These are phyloP conservation scores for Campylomormyrus tamandua DNA, from an alignment of 2,113 vertebrate species.

Conservation along the genomic window DNA sequence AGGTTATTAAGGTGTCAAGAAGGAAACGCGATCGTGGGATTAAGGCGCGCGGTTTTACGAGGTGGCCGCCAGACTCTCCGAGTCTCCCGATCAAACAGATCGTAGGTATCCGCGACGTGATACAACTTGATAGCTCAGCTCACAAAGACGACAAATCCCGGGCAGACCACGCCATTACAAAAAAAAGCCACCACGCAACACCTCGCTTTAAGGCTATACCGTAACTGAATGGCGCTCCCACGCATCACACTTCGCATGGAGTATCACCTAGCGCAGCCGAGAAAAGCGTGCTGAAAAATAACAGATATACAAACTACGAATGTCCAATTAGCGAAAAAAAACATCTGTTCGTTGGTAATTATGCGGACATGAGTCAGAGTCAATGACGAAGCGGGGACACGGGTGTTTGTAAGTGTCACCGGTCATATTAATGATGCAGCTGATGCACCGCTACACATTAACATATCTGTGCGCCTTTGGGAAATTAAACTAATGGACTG, in stretches of 20 bases:
- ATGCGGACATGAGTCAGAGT: background rate
- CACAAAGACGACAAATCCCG: background rate
- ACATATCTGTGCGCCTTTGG: background rate
- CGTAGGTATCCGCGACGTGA: background rate
- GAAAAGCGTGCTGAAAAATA: background rate
- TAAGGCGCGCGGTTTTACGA: background rate
- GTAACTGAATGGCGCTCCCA: background rate
- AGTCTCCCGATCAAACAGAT: background rate
- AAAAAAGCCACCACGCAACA: background rate
- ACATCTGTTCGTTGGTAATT: background rate
- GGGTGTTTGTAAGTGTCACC: background rate
- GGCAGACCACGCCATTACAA: background rate
- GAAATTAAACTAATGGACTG: conserved; percentile 14
- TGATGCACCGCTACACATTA: background rate
- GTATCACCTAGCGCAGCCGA: background rate
- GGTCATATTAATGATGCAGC: conserved; percentile 6
- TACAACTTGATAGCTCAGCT: background rate
- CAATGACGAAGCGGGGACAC: background rate
- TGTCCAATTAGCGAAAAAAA: background rate
- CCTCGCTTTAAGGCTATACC: background rate
- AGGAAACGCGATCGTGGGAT: background rate
- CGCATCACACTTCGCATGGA: background rate
- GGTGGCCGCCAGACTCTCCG: background rate
- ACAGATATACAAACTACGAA: background rate
- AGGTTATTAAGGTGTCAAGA: background rate